Percentiles rank a stretch among this genome's conserved stretches.
phyloP scores from a whole-genome alignment of 2,113 vertebrate species.

The Dromaius novaehollandiae region DNA sequence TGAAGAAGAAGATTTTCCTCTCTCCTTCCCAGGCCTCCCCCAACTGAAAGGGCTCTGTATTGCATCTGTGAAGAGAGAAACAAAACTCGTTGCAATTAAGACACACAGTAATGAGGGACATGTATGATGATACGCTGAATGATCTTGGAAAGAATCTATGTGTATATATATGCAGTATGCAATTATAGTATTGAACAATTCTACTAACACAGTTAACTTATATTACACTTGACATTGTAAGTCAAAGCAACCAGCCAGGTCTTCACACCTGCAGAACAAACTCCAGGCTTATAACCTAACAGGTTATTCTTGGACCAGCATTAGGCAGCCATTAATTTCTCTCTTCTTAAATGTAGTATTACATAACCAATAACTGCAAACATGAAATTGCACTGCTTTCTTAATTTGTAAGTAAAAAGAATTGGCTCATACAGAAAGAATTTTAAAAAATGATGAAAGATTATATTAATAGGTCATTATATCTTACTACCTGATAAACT shows the following conservation, averaged over 20 bases:
- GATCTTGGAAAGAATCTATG: not conserved
- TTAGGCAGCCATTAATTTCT: not conserved
- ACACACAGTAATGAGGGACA: not conserved
- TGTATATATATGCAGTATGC: not conserved
- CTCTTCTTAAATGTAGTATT: not conserved
- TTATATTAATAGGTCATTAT: not conserved
- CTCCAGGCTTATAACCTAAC: not conserved
- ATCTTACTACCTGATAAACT: not conserved
- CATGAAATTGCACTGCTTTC: not conserved
- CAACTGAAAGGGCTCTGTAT: not conserved
- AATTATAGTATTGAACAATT: not conserved
- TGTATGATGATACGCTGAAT: not conserved
- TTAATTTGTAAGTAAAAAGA: not conserved
- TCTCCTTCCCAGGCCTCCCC: not conserved
- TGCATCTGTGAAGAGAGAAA: not conserved
- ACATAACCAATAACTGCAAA: not conserved
- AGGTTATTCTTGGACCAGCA: not conserved
- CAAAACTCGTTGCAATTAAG: not conserved
- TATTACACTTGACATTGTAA: not conserved
- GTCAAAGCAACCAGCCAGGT: not conserved
- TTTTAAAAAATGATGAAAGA: not conserved
- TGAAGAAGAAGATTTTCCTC: not conserved
- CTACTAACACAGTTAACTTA: not conserved
- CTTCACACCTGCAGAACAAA: not conserved
- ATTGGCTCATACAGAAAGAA: not conserved